Evolutionary conservation across 2,797 vertebrate genomes (phyloP).

Genomic region (Sternotherus odoratus): DNA sequence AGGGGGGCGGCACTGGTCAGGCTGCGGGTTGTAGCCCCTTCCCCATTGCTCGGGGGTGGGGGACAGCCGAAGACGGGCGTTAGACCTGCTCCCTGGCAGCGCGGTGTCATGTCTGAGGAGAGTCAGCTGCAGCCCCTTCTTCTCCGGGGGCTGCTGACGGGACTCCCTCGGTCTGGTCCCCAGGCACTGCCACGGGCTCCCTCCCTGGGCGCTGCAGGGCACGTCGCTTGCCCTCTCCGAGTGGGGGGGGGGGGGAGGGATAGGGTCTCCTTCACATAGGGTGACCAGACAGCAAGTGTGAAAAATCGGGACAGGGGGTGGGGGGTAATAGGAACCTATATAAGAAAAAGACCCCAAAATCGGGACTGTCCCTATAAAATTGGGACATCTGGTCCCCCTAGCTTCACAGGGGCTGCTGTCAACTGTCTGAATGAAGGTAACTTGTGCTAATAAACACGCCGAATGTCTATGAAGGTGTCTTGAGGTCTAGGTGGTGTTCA

Average conservation of each 20-base stretch:
- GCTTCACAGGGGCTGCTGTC: neutral
- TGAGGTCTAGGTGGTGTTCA: no score
- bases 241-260: no score
- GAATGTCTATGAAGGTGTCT: neutral
- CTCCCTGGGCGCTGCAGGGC: neutral
- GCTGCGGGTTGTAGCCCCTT: no score
- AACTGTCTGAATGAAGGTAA: neutral
- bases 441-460: neutral
- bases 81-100: neutral
- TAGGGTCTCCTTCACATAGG: no score
- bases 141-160: neutral
- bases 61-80: no score
- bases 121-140: neutral
- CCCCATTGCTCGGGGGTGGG: neutral
- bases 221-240: neutral
- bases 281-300: no score
- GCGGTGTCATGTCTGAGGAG: neutral
- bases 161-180: neutral
- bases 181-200: no score
- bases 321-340: no score
- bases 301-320: no score
- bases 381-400: no score
- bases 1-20: neutral
- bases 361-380: no score
- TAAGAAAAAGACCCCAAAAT: no score